phyloP scores from a whole-genome alignment of 2,888 invertebrate genomes.

The Melanchra persicariae region DNA sequence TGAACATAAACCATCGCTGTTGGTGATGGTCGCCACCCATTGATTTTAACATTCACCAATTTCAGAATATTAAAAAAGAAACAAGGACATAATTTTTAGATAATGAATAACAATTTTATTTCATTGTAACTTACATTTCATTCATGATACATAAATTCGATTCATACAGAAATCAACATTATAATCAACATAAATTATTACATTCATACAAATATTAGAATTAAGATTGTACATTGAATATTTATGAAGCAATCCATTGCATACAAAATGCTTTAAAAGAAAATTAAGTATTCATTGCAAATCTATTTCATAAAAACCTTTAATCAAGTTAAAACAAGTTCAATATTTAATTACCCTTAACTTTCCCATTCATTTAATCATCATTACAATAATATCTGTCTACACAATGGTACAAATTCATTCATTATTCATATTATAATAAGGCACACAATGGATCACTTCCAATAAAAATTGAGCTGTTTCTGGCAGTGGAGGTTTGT shows the following conservation, averaged over 20 bases:
- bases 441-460: conserved; percentile 60
- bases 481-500: conserved; percentile 66
- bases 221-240: conserved; percentile 61
- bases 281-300: conserved; percentile 35
- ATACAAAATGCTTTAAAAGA: conserved; percentile 40
- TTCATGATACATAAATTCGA: conserved; percentile 75
- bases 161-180: conserved; percentile 75
- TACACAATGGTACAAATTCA: conserved; percentile 27
- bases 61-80: conserved; percentile 17
- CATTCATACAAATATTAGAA: conserved; percentile 60
- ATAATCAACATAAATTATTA: conserved; percentile 71
- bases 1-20: no score
- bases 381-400: conserved; percentile 22
- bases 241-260: conserved; percentile 60
- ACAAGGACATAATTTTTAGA: conserved; percentile 48
- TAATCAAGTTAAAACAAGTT: conserved; percentile 15
- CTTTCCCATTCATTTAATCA: conserved; percentile 42
- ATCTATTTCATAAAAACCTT: conserved; percentile 27
- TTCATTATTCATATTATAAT: conserved; percentile 31
- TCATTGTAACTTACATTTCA: conserved; percentile 77
- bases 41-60: no score
- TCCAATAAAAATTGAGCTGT: conserved; percentile 63
- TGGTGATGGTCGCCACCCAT: no score
- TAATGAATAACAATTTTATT: conserved; percentile 82
- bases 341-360: conserved; percentile 34